These are phyloP conservation scores for Fopius arisanus DNA, from an alignment of 1,140 invertebrate species.

Conservation along the genomic window DNA sequence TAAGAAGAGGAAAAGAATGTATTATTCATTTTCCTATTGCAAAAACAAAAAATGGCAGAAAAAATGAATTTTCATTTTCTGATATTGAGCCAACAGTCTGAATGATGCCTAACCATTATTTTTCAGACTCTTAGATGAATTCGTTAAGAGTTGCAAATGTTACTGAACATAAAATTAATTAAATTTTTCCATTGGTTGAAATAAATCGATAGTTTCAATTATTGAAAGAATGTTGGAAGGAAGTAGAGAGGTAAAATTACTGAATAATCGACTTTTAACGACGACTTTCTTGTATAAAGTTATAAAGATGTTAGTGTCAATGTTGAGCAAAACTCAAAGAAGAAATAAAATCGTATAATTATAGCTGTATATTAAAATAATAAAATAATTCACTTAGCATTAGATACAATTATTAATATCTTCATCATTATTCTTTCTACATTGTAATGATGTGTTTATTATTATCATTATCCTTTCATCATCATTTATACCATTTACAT, in stretches of 20 bases:
- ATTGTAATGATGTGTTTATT: constrained; percentile 45
- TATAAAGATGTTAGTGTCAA: not conserved
- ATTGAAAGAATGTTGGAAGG: too few relatives aligned
- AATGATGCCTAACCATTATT: not conserved
- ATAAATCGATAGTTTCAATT: not conserved
- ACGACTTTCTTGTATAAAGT: constrained; percentile 21
- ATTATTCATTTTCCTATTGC: not conserved
- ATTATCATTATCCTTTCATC: constrained; percentile 38
- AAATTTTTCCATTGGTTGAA: not conserved
- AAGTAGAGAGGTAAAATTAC: too few relatives aligned
- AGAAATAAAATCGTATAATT: constrained; percentile 18
- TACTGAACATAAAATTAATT: not conserved
- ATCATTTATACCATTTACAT: constrained; percentile 20
- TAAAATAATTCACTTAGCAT: constrained; percentile 49
- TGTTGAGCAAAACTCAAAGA: not conserved
- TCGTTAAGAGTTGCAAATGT: not conserved
- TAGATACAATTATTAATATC: constrained; percentile 40
- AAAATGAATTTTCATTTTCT: not conserved
- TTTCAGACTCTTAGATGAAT: not conserved
- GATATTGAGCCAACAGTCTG: not conserved
- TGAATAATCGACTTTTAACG: not conserved
- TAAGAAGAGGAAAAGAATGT: not conserved
- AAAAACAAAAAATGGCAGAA: too few relatives aligned
- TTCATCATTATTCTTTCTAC: constrained; percentile 33
- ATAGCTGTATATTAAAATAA: constrained; percentile 43